Conservation (phyloP, 2,113 vertebrate genomes). For the Canis aureus region DNA sequence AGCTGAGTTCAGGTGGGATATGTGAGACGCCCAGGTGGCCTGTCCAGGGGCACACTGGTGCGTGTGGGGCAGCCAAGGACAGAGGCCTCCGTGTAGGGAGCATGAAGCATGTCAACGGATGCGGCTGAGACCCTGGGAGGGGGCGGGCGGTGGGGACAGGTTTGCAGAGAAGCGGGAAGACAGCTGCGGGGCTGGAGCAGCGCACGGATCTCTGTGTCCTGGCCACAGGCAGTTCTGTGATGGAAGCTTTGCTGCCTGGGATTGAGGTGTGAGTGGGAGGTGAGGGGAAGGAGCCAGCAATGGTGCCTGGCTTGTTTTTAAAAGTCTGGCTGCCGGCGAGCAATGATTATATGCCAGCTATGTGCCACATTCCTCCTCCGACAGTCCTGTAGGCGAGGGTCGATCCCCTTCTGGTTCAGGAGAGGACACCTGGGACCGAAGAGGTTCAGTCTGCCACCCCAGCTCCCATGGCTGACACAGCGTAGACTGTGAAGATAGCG, state of each 20-base stretch:
- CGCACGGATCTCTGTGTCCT: neutral
- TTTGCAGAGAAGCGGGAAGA: neutral
- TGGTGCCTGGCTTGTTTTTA: neutral
- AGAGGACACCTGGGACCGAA: neutral
- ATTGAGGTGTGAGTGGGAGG: neutral
- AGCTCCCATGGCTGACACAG: rapidly evolving
- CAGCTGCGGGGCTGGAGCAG: rapidly evolving
- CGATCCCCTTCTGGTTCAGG: neutral
- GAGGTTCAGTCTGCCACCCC: neutral
- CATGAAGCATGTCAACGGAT: rapidly evolving
- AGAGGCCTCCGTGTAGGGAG: neutral
- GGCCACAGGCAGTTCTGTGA: neutral
- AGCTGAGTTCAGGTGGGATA: neutral
- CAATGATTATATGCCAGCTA: neutral
- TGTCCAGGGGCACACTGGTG: rapidly evolving
- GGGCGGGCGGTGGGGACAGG: neutral
- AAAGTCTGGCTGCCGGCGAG: neutral
- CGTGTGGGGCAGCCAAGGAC: neutral
- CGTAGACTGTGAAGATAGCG: neutral
- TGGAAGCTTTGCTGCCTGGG: neutral
- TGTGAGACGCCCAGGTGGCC: neutral
- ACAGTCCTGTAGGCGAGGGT: neutral
- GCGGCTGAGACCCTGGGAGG: neutral
- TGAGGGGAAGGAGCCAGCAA: neutral
- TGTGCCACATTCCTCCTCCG: neutral